Evolutionary conservation across 2,797 vertebrate genomes (phyloP).

Genomic region (Ptychadena robeensis): DNA sequence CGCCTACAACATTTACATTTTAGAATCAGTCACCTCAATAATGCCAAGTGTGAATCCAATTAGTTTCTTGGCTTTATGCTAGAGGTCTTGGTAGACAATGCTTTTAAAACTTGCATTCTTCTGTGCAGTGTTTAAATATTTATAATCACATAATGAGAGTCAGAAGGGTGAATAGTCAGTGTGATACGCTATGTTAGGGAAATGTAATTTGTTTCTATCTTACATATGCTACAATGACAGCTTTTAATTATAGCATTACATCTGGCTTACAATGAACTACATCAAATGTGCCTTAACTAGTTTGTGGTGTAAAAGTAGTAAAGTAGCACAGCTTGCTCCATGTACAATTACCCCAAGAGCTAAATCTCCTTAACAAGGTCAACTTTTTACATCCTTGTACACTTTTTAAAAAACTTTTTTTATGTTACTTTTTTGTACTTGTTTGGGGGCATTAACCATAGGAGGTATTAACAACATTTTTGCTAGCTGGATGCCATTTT

Average conservation of each 20-base stretch:
- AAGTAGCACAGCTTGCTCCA: constrained; percentile 6
- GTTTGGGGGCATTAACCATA: no score
- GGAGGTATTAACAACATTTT: no score
- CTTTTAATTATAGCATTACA: constrained; percentile 55
- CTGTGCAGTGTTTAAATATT: constrained; percentile 48
- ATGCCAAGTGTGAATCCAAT: constrained; percentile 34
- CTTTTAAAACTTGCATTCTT: constrained; percentile 38
- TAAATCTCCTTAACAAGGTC: no score
- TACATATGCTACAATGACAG: constrained; percentile 51
- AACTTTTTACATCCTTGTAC: no score
- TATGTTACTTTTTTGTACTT: no score
- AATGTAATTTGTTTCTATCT: constrained; percentile 50
- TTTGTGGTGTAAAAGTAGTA: constrained; percentile 13
- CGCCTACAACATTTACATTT: constrained; percentile 16
- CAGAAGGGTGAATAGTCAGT: constrained; percentile 43
- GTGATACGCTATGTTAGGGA: constrained; percentile 38
- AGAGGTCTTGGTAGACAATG: constrained; percentile 27
- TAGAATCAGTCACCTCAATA: constrained; percentile 25
- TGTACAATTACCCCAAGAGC: background rate
- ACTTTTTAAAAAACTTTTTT: no score
- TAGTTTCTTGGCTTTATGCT: constrained; percentile 32
- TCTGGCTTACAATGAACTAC: constrained; percentile 43
- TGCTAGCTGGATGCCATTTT: no score
- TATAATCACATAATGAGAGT: constrained; percentile 53
- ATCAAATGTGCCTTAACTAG: constrained; percentile 36